phyloP scores from a whole-genome alignment of 1,140 invertebrate genomes.

The Drosophila arawakana region DNA sequence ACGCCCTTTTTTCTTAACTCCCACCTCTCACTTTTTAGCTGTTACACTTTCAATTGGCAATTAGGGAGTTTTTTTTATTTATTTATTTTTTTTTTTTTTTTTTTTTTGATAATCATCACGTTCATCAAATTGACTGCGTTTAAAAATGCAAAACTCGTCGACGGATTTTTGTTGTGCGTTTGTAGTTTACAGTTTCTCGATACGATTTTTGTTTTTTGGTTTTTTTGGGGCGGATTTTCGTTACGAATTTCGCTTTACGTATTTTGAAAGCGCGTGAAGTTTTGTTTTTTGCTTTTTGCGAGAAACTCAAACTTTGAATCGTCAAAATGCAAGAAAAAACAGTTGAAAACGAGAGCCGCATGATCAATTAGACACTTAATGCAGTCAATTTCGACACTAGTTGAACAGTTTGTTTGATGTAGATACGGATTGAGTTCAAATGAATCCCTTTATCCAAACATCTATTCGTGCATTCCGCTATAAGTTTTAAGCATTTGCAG shows the following conservation, averaged over 20 bases:
- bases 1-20: slow-evolving; percentile 7
- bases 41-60: slow-evolving; percentile 32
- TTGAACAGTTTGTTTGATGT: neutral
- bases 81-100: neutral
- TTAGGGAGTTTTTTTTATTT: neutral
- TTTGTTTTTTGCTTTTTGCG: neutral
- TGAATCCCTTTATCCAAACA: too few relatives aligned
- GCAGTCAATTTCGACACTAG: neutral
- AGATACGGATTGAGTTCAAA: neutral
- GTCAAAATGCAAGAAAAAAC: neutral
- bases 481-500: neutral
- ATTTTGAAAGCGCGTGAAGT: slow-evolving; percentile 44
- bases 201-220: neutral
- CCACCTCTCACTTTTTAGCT: slow-evolving; percentile 19
- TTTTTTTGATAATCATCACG: slow-evolving; percentile 4
- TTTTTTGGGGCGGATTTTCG: slow-evolving; percentile 2
- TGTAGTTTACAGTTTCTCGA: neutral
- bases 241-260: slow-evolving; percentile 46
- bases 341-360: slow-evolving; percentile 37
- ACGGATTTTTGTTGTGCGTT: neutral
- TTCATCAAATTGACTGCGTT: slow-evolving; percentile 2
- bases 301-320: slow-evolving; percentile 25
- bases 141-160: slow-evolving; percentile 48
- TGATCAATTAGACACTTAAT: slow-evolving; percentile 38
- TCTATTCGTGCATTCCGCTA: neutral